Conservation (phyloP, 2,113 vertebrate species). For the Sus scrofa region DNA sequence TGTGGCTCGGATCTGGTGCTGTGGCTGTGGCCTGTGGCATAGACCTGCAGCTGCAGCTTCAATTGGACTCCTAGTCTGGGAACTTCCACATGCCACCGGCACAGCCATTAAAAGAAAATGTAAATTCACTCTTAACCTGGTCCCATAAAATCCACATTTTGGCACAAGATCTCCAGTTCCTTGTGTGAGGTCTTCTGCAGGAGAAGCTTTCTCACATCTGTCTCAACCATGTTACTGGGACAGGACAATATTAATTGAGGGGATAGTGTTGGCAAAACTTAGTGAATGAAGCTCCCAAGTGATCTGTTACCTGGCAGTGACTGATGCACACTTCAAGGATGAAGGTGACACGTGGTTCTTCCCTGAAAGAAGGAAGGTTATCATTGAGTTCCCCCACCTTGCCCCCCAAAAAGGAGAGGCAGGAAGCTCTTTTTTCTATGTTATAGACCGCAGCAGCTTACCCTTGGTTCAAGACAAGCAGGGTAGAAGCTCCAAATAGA, state of each 20-base stretch:
- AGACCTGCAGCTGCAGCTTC: too few species aligned
- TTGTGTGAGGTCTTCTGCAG: not conserved
- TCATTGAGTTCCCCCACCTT: rapidly evolving
- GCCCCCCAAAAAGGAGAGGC: rapidly evolving
- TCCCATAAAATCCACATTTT: not conserved
- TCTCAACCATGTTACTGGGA: not conserved
- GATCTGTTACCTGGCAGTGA: not conserved
- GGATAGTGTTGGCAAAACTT: not conserved
- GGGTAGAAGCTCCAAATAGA: not conserved
- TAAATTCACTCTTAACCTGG: not conserved
- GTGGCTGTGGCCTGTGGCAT: too few species aligned
- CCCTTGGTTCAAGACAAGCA: not conserved
- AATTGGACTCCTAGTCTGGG: too few species aligned
- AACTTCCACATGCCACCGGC: too few species aligned
- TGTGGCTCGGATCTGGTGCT: too few species aligned
- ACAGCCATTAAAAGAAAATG: too few species aligned
- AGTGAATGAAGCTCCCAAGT: not conserved
- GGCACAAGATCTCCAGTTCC: not conserved
- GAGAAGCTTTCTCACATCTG: not conserved
- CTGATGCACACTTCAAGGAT: not conserved
- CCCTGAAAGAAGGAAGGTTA: not conserved
- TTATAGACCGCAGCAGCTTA: rapidly evolving
- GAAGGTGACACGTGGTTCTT: not conserved
- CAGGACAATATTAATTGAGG: not conserved
- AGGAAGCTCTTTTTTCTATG: not conserved